These are phyloP conservation scores for Urophycis tenuis DNA, from an alignment of 2,797 vertebrate genomes.

Conservation along the genomic window DNA sequence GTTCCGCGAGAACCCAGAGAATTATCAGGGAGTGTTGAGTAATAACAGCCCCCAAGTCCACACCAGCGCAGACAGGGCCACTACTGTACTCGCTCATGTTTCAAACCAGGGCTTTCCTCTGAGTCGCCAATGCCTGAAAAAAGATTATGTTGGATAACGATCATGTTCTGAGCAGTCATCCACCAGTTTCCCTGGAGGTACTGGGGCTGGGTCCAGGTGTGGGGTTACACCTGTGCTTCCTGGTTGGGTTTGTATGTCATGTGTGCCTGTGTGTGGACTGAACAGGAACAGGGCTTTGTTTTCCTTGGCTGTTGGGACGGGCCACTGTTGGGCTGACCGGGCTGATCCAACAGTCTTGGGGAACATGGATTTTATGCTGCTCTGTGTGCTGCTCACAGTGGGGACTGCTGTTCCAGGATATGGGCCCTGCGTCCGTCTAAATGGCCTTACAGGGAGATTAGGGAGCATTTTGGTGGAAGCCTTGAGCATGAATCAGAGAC, in stretches of 20 bases:
- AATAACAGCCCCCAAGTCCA: not conserved
- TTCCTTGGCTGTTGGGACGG: not conserved
- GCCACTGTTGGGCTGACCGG: not conserved
- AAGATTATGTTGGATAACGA: not conserved
- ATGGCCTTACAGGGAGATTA: not conserved
- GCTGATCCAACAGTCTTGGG: not conserved
- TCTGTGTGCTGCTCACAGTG: not conserved
- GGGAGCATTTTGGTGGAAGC: not conserved
- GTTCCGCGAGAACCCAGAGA: not conserved
- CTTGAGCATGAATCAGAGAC: constrained; percentile 1
- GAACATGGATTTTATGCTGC: not conserved
- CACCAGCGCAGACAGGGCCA: not conserved
- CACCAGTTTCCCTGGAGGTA: not conserved
- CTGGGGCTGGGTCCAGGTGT: not conserved
- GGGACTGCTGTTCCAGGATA: not conserved
- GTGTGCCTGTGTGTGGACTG: not conserved
- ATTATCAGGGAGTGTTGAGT: not conserved
- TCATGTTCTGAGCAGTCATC: not conserved
- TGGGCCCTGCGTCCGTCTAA: not conserved
- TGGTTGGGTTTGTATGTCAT: not conserved
- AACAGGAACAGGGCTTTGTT: not conserved
- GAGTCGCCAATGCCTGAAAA: not conserved
- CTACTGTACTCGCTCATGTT: not conserved
- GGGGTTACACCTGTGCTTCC: not conserved
- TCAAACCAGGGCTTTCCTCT: not conserved